phyloP scores from a whole-genome alignment of 2,888 invertebrate species.

The Drosophila limbata region DNA sequence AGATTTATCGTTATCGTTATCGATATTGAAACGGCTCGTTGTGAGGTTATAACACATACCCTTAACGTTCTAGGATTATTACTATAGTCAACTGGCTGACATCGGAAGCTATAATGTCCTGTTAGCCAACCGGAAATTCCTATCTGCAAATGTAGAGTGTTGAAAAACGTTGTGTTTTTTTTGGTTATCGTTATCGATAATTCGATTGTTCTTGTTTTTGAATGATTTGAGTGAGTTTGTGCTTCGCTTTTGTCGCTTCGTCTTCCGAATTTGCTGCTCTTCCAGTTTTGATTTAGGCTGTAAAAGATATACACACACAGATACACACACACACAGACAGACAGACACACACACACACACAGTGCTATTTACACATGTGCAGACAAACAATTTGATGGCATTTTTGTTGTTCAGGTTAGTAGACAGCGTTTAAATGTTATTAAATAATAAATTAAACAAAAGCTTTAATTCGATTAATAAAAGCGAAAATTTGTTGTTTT shows the following conservation, averaged over 20 bases:
- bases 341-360: constrained; percentile 29
- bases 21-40: constrained; percentile 44
- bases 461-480: constrained; percentile 51
- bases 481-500: constrained; percentile 44
- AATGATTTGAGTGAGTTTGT: constrained; percentile 10
- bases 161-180: constrained; percentile 40
- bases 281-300: constrained; percentile 38
- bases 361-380: constrained; percentile 53
- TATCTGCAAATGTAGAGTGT: constrained; percentile 88
- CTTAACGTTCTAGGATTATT: constrained; percentile 95
- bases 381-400: constrained; percentile 15
- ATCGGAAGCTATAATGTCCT: constrained; percentile 97
- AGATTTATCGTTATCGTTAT: constrained; percentile 17
- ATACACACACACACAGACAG: constrained; percentile 8
- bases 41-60: constrained; percentile 87
- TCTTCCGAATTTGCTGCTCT: constrained; percentile 32
- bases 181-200: constrained; percentile 19
- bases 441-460: constrained; percentile 35
- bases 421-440: constrained; percentile 65
- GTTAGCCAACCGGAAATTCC: constrained; percentile 96
- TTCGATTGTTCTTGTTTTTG: constrained; percentile 8
- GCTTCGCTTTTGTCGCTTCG: constrained; percentile 12
- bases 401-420: constrained; percentile 53
- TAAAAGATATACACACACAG: constrained; percentile 31
- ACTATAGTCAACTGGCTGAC: constrained; percentile 98